A percentile compares a stretch with the other conserved stretches of the same genome.
These are phyloP conservation scores for Arothron firmamentum DNA, from an alignment of 2,113 vertebrate species.

Conservation along the genomic window DNA sequence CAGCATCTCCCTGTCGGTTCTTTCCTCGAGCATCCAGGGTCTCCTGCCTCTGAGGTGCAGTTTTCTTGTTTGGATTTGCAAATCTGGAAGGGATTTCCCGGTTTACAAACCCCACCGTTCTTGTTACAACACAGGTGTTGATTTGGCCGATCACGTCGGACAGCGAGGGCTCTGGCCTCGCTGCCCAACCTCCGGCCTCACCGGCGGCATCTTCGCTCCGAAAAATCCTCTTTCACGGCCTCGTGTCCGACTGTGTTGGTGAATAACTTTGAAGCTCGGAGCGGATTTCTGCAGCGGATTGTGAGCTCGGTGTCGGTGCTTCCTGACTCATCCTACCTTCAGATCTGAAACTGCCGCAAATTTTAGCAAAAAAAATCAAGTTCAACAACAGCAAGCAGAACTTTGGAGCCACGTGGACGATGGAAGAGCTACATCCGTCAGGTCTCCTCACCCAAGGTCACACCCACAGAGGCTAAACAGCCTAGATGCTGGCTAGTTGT, in stretches of 20 bases:
- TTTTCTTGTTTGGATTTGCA: constrained; percentile 28
- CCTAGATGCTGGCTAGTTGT: too few relatives aligned
- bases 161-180: constrained; percentile 3
- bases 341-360: too few relatives aligned
- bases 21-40: neutral
- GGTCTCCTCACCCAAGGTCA: too few relatives aligned
- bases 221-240: constrained; percentile 30
- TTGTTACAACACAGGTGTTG: constrained; percentile 8
- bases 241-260: constrained; percentile 35
- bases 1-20: constrained; percentile 21
- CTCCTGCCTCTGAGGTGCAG: neutral
- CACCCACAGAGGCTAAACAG: too few relatives aligned
- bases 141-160: constrained; percentile 4
- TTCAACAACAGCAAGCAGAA: too few relatives aligned
- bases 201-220: constrained; percentile 16
- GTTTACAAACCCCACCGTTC: constrained; percentile 27
- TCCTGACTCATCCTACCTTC: too few relatives aligned
- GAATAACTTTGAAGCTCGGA: constrained; percentile 45
- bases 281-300: constrained; percentile 9
- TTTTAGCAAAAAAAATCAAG: too few relatives aligned
- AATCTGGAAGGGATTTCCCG: constrained; percentile 44
- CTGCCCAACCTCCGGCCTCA: constrained; percentile 6
- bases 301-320: too few relatives aligned
- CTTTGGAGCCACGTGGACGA: too few relatives aligned
- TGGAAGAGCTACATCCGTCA: too few relatives aligned